Evolutionary conservation across 2,113 vertebrate genomes (phyloP).

Genomic region (Shinisaurus crocodilurus): DNA sequence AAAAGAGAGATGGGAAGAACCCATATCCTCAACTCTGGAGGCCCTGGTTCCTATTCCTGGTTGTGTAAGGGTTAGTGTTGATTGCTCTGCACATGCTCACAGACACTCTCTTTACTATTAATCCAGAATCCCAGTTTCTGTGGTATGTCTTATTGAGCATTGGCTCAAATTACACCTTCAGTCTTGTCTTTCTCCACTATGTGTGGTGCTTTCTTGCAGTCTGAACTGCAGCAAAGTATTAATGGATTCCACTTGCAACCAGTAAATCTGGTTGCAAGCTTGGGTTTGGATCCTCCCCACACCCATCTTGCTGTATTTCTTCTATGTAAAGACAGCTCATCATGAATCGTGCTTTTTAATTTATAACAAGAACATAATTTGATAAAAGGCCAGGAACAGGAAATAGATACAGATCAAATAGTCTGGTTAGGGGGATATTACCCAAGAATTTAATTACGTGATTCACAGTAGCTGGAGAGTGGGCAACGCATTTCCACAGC

Average conservation of each 20-base stretch:
- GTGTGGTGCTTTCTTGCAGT: conserved; percentile 13
- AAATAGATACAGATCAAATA: conserved; percentile 72
- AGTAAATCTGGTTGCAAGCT: conserved; percentile 27
- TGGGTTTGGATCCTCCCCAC: not conserved
- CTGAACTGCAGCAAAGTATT: conserved; percentile 43
- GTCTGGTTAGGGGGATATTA: conserved; percentile 66
- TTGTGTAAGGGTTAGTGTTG: not conserved
- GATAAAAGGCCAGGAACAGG: conserved; percentile 69
- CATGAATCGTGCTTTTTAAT: conserved; percentile 61
- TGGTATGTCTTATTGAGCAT: not conserved
- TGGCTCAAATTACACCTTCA: not conserved
- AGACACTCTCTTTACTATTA: not conserved
- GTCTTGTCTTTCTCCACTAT: not conserved
- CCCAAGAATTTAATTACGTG: conserved; percentile 72
- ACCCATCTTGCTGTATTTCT: conserved; percentile 40
- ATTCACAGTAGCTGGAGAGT: conserved; percentile 63
- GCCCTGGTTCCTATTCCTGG: not conserved
- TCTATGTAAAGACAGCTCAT: conserved; percentile 61
- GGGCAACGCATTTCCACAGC: conserved; percentile 65
- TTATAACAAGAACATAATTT: conserved; percentile 70
- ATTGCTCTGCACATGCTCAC: not conserved
- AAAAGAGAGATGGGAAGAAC: not conserved
- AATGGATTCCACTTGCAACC: conserved; percentile 33
- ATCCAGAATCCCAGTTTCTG: not conserved
- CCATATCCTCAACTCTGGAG: not conserved